Evolutionary conservation across 2,113 vertebrate genomes (phyloP).

Genomic region (Bostrychus sinensis): DNA sequence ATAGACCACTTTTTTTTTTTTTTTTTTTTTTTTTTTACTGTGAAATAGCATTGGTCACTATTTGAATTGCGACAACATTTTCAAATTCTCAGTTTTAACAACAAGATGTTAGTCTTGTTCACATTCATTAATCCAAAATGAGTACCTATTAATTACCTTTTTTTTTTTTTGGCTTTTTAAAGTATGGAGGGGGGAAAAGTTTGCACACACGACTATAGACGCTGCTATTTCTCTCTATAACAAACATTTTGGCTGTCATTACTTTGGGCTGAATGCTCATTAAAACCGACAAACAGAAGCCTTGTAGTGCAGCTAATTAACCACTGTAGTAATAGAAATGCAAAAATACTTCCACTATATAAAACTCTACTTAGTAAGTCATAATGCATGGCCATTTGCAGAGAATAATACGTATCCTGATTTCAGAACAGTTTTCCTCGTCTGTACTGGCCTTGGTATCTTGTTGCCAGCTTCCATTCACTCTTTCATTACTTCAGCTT

Average conservation of each 20-base stretch:
- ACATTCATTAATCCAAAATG: too few relatives aligned
- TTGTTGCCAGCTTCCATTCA: background rate
- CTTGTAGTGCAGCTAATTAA: slow-evolving; percentile 7
- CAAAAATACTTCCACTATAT: background rate
- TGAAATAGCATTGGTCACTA: too few relatives aligned
- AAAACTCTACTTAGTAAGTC: too few relatives aligned
- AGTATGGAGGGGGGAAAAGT: too few relatives aligned
- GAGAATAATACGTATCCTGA: too few relatives aligned
- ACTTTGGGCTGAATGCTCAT: slow-evolving; percentile 13
- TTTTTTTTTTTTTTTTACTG: too few relatives aligned
- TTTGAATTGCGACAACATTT: too few relatives aligned
- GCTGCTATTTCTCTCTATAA: background rate
- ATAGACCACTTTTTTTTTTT: too few relatives aligned
- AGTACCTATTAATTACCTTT: too few relatives aligned
- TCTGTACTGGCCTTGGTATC: background rate
- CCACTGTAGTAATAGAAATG: background rate
- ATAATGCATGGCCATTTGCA: background rate
- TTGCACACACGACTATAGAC: background rate
- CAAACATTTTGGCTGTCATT: background rate
- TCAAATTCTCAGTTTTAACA: too few relatives aligned
- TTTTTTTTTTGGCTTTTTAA: background rate
- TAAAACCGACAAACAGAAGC: background rate
- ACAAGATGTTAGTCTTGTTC: too few relatives aligned
- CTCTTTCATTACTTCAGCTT: slow-evolving; percentile 2
- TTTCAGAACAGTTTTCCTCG: slow-evolving; percentile 1